Conservation (phyloP, 2,888 invertebrate species). For the Luperina nickerlii region DNA sequence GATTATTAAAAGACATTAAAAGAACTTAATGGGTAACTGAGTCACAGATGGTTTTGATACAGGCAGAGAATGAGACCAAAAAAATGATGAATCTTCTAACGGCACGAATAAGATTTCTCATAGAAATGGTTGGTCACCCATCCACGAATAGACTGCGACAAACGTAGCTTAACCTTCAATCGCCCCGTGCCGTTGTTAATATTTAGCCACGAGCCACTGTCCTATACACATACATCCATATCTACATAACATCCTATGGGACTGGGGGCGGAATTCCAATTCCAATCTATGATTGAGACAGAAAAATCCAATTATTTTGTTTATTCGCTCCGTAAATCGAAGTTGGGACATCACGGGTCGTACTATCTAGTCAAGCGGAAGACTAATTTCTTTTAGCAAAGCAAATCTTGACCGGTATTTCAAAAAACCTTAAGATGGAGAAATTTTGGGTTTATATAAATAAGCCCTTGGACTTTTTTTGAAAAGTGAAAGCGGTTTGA, state of each 20-base stretch:
- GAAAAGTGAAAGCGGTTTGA: background rate
- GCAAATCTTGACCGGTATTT: slow-evolving; percentile 7
- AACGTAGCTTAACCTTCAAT: background rate
- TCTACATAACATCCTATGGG: slow-evolving; percentile 30
- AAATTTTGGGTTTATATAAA: slow-evolving; percentile 4
- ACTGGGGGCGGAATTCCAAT: slow-evolving; percentile 44
- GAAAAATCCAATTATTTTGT: slow-evolving; percentile 63
- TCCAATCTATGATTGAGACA: slow-evolving; percentile 44
- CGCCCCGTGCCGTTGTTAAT: no score
- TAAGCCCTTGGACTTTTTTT: background rate
- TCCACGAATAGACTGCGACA: background rate
- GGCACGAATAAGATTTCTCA: background rate
- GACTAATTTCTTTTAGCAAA: slow-evolving; percentile 22
- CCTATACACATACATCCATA: background rate
- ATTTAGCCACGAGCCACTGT: background rate
- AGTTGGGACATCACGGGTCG: slow-evolving; percentile 19
- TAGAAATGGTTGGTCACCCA: background rate
- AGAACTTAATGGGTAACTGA: background rate
- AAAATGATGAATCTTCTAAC: background rate
- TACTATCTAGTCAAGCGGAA: slow-evolving; percentile 14
- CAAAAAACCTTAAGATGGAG: background rate
- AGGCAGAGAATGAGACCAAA: background rate
- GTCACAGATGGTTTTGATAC: background rate
- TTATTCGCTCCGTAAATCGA: slow-evolving; percentile 41
- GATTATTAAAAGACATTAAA: background rate